Conservation (phyloP, 2,113 vertebrate genomes). For the Tachysurus fulvidraco region DNA sequence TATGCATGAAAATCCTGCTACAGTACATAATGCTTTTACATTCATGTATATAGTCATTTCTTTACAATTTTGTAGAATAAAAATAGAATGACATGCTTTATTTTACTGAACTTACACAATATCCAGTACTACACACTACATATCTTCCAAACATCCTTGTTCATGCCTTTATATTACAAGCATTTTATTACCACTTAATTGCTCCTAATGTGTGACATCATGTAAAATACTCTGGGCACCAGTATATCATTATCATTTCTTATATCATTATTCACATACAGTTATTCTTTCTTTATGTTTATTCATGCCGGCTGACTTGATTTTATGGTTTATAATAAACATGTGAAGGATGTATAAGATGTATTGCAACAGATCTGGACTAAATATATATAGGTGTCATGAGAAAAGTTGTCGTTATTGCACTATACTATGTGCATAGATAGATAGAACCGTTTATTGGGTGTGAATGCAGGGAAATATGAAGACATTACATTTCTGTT, state of each 20-base stretch:
- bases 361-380: background rate
- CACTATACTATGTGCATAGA: background rate
- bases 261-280: background rate
- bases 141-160: background rate
- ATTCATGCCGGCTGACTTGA: too few species aligned
- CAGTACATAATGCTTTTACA: background rate
- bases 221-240: background rate
- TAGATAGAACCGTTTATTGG: background rate
- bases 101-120: background rate
- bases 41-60: background rate
- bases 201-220: background rate
- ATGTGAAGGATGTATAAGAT: background rate
- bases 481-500: background rate
- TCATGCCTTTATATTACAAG: conserved; percentile 1
- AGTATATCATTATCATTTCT: background rate
- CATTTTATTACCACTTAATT: background rate
- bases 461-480: background rate
- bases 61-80: background rate
- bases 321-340: background rate
- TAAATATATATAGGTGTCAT: background rate
- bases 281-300: background rate
- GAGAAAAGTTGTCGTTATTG: background rate
- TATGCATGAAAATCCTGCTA: background rate
- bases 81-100: background rate
- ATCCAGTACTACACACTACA: background rate